Evolutionary conservation across 2,888 invertebrate species (phyloP).

Genomic region (Microplitis deprimator): DNA sequence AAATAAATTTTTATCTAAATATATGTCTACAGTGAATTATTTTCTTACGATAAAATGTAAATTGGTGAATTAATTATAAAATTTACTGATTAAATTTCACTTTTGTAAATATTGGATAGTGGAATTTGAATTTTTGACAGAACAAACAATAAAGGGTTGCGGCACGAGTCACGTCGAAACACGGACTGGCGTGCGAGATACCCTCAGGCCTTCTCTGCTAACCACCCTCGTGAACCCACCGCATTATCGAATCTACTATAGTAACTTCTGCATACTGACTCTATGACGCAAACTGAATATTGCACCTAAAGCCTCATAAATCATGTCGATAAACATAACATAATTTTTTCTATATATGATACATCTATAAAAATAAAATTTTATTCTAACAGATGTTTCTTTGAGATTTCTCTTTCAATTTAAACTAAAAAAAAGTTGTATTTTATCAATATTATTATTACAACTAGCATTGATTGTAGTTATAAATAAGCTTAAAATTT

Average conservation of each 20-base stretch:
- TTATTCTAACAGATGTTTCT: not conserved
- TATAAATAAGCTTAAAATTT: not conserved
- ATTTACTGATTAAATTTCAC: not conserved
- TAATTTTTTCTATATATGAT: slow-evolving; percentile 3
- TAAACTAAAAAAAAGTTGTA: not conserved
- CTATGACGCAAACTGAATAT: slow-evolving; percentile 37
- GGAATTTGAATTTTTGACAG: slow-evolving; percentile 13
- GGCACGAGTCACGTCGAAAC: slow-evolving; percentile 66
- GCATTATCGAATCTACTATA: slow-evolving; percentile 56
- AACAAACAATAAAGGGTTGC: slow-evolving; percentile 55
- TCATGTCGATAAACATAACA: slow-evolving; percentile 27
- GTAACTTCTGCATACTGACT: slow-evolving; percentile 23
- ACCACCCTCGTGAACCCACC: slow-evolving; percentile 54
- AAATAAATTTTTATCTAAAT: not conserved
- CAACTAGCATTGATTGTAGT: not conserved
- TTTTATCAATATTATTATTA: not conserved
- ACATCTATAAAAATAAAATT: not conserved
- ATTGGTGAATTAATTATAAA: not conserved
- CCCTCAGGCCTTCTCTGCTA: slow-evolving; percentile 50
- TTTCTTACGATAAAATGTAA: not conserved
- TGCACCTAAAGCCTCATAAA: slow-evolving; percentile 32
- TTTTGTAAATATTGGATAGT: slow-evolving; percentile 4
- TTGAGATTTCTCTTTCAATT: slow-evolving; percentile 10
- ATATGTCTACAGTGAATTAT: not conserved
- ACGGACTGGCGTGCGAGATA: slow-evolving; percentile 65